phyloP scores from a whole-genome alignment of 2,797 vertebrate species.

The Mallotus villosus region DNA sequence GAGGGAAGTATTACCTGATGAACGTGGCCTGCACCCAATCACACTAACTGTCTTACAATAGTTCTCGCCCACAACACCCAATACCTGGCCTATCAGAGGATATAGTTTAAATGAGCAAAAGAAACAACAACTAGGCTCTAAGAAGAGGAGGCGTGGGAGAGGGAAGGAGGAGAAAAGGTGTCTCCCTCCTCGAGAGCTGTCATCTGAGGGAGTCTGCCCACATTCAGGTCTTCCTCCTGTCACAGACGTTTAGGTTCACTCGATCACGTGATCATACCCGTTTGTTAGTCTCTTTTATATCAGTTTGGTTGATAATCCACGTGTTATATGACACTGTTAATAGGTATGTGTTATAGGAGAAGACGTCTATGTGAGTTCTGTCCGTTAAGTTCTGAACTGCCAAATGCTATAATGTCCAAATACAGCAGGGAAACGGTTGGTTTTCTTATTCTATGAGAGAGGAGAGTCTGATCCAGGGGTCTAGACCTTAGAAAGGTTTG shows the following conservation, averaged over 20 bases:
- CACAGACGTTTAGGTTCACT: conserved; percentile 46
- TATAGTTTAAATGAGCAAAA: background rate
- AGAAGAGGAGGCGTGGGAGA: background rate
- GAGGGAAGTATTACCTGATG: conserved; percentile 16
- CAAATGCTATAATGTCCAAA: conserved; percentile 62
- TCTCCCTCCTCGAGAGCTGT: background rate
- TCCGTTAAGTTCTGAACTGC: conserved; percentile 60
- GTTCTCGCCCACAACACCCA: background rate
- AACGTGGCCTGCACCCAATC: conserved; percentile 12
- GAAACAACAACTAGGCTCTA: background rate
- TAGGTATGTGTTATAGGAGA: conserved; percentile 77
- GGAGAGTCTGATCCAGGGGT: background rate
- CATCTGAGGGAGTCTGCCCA: conserved; percentile 47
- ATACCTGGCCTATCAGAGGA: conserved; percentile 9
- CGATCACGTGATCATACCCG: background rate
- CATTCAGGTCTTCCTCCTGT: conserved; percentile 89
- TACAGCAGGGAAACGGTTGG: conserved; percentile 56
- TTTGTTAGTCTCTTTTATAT: conserved; percentile 86
- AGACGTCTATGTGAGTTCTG: conserved; percentile 25
- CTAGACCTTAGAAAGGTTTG: conserved; percentile 1
- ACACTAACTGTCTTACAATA: conserved; percentile 17
- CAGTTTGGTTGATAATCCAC: conserved; percentile 85
- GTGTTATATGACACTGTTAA: conserved; percentile 81
- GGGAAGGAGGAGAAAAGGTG: background rate
- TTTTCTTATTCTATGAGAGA: conserved; percentile 21